Evolutionary conservation across 2,797 vertebrate genomes (phyloP), one percentile per base, ranked within the genome.

Genomic region (Rhinophrynus dorsalis): DNA sequence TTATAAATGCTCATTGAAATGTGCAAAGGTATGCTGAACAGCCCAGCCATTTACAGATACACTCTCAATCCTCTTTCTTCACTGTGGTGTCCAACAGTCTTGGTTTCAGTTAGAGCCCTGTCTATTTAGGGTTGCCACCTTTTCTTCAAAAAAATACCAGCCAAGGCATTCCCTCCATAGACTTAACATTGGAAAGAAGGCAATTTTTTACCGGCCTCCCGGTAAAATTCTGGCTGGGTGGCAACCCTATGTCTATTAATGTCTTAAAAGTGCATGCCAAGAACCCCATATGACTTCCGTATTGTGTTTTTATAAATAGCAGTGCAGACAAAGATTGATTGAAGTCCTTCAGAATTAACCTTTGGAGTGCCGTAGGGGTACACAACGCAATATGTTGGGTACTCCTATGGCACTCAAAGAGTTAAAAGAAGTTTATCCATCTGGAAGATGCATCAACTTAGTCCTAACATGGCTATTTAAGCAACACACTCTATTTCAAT

Each of bases 231-330:
- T n/a, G n/a, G n/a, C n/a, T n/a, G n/a, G n/a, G n/a, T n/a, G n/a
- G n/a, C n/a, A n/a, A n/a, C n/a, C n/a, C n/a, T n/a, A n/a, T 21
- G 13, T 51, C 7, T 51, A 38, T 52, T 51, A 1, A n/a, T 40
- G 27, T 17, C 12, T 24, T 54, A 40, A 54, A 54, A 40, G 23
- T 18, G 7, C 1, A 11, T 42, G 12, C 50, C 38, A 37, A 42
- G 23, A 27, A 15, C 45, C 35, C 15, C 33, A 42, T 54, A 42
- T 30, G 26, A 27, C 20, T 15, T 9, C 23, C 20, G 13, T 50
- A 59, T 38, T 58, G 23, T 21, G 13, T 26, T 47, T n/a, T 58
- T 40, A 58, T 42, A 42, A 38, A 58, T 21, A 15, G 23, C 33
- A 8, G 7, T 27, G 24, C 12, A 8, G 24, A 18, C 4, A n/a